These are phyloP conservation scores for Archilochus colubris DNA, from an alignment of 2,113 vertebrate genomes.

Conservation along the genomic window DNA sequence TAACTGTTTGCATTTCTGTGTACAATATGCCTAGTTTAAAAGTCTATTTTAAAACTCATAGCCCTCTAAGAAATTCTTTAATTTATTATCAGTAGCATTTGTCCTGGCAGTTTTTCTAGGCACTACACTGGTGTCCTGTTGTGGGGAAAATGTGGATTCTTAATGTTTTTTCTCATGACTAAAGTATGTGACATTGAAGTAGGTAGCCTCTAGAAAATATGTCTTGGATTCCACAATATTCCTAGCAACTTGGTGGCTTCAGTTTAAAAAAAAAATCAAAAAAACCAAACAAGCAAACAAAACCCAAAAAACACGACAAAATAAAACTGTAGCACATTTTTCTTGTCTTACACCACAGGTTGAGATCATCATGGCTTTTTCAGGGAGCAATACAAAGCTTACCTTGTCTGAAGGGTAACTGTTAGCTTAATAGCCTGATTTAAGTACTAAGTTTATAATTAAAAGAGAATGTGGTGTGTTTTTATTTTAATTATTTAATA, in stretches of 20 bases:
- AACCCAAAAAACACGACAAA: too few species aligned
- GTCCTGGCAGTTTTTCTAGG: neutral
- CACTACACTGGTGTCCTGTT: neutral
- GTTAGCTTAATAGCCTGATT: neutral
- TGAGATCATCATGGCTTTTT: neutral
- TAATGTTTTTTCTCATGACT: neutral
- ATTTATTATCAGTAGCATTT: neutral
- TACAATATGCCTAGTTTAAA: neutral
- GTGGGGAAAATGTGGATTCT: neutral
- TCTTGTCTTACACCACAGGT: neutral
- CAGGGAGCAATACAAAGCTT: neutral
- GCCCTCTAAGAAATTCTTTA: neutral
- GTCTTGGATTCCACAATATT: neutral
- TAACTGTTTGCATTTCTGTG: neutral
- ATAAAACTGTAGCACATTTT: neutral
- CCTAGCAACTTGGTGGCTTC: neutral
- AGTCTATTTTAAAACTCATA: neutral
- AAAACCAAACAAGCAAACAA: too few species aligned
- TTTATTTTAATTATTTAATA: too few species aligned
- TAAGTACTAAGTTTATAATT: neutral
- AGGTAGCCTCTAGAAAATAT: neutral
- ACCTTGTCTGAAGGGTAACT: neutral
- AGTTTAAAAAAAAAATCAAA: neutral
- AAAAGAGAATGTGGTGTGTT: neutral
- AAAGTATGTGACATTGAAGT: neutral